Base-by-base conservation (phyloP, 2,113 vertebrate genomes). In the Oryzias celebensis region DNA sequence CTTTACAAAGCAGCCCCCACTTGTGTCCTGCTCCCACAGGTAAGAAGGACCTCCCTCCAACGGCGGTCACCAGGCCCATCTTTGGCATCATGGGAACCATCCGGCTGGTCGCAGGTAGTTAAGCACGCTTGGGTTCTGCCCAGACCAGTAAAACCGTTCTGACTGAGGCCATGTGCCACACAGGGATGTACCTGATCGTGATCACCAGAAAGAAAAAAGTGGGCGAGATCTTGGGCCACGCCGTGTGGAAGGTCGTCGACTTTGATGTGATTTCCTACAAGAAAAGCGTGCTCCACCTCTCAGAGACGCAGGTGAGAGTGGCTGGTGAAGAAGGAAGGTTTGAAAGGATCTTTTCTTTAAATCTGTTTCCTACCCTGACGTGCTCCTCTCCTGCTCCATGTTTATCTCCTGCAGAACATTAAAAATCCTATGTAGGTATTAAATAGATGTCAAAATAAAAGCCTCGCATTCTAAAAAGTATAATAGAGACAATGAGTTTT, bases 231-330 rank as follows among this genome's bases (percentile, higher is more conserved):
- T 93, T 98, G 67, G 94, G 92, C 84, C 96, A 99, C 64, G 90
- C 91, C 0, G 92, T 98, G 82, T 98, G 97, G 97, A 98, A 98
- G 91, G 96, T 94, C 3, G 91, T 93, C 55, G 97, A 98, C 66
- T 99, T 98, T 84, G 96, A 98, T 36, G 80, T 97, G 47, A 94
- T 98, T 72, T 96, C 96, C 48, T 99, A 98, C 69, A 97, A 98
- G 87, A 98, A 96, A 91, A 99, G 97, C 0, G 92, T 96, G 85
- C 83, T 98, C 56, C 97, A 99, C 81, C 94, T 99, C 71, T 97
- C 96, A 71, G 97, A 98, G 91, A 93, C 90, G 82, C 97, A 98
- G 96, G 97, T 98, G 1, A 83, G 81, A 16, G 53, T 70, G 52
- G 7, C 16, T 18, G 12, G 26, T 52, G 4, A 28, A 15, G 5